Percentiles rank a stretch among this genome's conserved stretches.
Conservation (phyloP, 2,888 invertebrate species). For the Drosophila fungiperda region DNA sequence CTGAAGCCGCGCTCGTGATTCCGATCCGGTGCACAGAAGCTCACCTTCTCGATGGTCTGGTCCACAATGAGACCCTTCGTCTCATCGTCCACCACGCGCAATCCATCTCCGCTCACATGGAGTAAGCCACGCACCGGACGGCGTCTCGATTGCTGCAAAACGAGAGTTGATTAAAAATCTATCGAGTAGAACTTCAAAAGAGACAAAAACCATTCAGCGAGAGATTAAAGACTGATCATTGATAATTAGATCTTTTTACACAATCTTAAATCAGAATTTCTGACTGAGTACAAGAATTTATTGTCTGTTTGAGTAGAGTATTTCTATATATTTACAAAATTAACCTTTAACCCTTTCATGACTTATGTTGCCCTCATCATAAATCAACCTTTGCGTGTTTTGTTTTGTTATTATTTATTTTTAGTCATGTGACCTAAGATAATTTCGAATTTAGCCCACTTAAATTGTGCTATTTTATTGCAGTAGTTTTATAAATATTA, state of each 20-base stretch:
- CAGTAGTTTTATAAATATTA: neutral
- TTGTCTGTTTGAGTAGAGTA: neutral
- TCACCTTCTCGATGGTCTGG: conserved; percentile 99
- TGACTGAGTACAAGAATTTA: neutral
- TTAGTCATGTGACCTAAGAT: neutral
- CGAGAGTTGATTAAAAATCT: neutral
- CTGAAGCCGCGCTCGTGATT: conserved; percentile 98
- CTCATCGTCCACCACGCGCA: conserved; percentile 99
- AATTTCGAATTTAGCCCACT: neutral
- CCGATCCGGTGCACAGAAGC: conserved; percentile 99
- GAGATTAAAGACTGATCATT: neutral
- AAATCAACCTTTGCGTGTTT: neutral
- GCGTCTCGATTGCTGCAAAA: conserved; percentile 92
- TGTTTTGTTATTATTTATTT: neutral
- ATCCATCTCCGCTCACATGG: conserved; percentile 97
- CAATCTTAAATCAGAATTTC: neutral
- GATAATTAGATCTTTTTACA: neutral
- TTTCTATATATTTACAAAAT: neutral
- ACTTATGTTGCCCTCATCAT: neutral
- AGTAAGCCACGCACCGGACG: conserved; percentile 95
- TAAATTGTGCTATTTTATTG: neutral
- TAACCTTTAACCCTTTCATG: neutral
- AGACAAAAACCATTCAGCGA: neutral
- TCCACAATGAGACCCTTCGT: conserved; percentile 99
- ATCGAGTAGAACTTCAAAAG: neutral